These are phyloP conservation scores for Nothobranchius furzeri DNA, from an alignment of 2,113 vertebrate genomes.

Conservation along the genomic window DNA sequence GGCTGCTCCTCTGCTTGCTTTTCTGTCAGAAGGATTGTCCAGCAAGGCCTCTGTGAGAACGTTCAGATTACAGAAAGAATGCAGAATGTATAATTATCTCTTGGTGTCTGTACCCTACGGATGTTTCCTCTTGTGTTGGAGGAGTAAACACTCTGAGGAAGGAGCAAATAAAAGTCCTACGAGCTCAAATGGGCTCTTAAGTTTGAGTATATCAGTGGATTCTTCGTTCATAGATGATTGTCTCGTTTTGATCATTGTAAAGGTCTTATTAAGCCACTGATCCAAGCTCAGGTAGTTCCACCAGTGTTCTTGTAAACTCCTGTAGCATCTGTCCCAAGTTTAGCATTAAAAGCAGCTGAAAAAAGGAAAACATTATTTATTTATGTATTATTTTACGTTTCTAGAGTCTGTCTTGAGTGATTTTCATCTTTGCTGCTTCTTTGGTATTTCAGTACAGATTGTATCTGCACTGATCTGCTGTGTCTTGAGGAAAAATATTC, in stretches of 20 bases:
- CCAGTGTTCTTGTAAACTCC: neutral
- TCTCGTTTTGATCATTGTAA: neutral
- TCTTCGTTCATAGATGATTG: neutral
- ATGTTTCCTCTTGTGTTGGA: neutral
- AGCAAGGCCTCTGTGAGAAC: neutral
- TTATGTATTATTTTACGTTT: neutral
- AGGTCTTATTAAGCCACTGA: conserved; percentile 11
- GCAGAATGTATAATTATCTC: neutral
- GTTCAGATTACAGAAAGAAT: conserved; percentile 1
- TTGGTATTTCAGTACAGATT: neutral
- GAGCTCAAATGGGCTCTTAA: neutral
- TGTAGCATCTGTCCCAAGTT: conserved; percentile 23
- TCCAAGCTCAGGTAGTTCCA: conserved; percentile 13
- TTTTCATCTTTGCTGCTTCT: neutral
- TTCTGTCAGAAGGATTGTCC: conserved; percentile 31
- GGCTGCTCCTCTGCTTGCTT: conserved; percentile 25
- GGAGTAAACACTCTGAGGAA: neutral
- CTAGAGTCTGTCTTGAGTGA: conserved; percentile 1
- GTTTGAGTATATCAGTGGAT: neutral
- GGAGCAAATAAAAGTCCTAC: neutral
- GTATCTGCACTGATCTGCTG: neutral
- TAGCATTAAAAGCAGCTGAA: conserved; percentile 2
- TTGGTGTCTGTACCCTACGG: neutral
- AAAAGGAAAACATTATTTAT: conserved; percentile 6
- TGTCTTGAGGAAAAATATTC: conserved; percentile 3